Conservation (phyloP, 2,113 vertebrate genomes). For the Zapornia atra region DNA sequence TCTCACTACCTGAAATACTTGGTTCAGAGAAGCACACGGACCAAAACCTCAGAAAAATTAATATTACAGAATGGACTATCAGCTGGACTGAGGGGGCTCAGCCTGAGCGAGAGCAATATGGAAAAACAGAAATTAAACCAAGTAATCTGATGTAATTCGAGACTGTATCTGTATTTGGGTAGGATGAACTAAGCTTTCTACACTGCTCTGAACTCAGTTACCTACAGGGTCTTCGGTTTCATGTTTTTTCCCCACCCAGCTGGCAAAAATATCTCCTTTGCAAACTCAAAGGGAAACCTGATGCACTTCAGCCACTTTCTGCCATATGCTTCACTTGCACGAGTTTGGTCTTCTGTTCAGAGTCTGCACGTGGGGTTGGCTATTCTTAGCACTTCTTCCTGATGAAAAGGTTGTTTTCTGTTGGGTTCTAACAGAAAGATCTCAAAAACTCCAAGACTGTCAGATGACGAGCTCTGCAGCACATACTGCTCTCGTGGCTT, state of each 20-base stretch:
- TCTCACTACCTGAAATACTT: not conserved
- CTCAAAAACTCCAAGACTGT: not conserved
- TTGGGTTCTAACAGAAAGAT: not conserved
- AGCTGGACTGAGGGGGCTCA: not conserved
- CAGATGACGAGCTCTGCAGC: not conserved
- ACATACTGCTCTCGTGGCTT: not conserved
- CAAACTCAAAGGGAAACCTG: not conserved
- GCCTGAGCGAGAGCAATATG: not conserved
- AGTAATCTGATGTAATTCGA: not conserved
- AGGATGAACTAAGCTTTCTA: not conserved
- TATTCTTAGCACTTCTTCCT: not conserved
- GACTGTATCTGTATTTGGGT: not conserved
- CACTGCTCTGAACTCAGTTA: not conserved
- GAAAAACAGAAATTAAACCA: not conserved
- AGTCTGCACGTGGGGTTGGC: not conserved
- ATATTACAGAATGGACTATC: not conserved
- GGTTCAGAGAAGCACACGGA: not conserved
- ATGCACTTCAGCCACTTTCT: not conserved
- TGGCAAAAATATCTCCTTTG: not conserved
- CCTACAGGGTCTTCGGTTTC: not conserved
- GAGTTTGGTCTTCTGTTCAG: not conserved
- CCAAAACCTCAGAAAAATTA: not conserved
- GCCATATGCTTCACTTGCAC: not conserved
- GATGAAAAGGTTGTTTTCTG: conserved; percentile 5
- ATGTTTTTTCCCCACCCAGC: not conserved